Conservation (phyloP, 1,140 invertebrate genomes). For the Nasonia giraulti region DNA sequence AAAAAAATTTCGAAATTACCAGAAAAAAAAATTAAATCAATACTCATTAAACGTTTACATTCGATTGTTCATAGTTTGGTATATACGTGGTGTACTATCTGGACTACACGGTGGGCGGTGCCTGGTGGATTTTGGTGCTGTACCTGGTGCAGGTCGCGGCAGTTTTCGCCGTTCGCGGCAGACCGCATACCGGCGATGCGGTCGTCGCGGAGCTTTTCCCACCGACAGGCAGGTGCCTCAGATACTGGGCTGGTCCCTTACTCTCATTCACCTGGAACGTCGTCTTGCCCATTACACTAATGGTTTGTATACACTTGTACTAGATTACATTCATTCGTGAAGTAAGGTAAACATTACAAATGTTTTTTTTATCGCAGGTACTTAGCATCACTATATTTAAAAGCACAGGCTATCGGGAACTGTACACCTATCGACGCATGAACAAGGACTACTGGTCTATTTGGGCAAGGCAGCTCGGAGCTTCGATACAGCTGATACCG, state of each 20-base stretch:
- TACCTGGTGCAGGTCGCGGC: constrained; percentile 85
- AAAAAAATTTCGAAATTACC: too few species aligned
- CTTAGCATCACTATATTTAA: constrained; percentile 86
- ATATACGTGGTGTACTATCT: constrained; percentile 89
- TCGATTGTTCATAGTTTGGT: constrained; percentile 79
- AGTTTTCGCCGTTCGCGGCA: constrained; percentile 87
- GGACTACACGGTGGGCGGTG: constrained; percentile 86
- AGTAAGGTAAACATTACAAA: not conserved
- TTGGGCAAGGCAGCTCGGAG: constrained; percentile 86
- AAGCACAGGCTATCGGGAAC: constrained; percentile 82
- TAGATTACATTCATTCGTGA: not conserved
- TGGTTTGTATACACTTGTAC: constrained; percentile 73
- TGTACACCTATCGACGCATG: constrained; percentile 81
- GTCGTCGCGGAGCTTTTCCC: constrained; percentile 82
- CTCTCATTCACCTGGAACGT: constrained; percentile 93
- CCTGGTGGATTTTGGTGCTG: constrained; percentile 90
- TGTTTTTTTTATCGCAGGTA: constrained; percentile 73
- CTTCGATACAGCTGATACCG: constrained; percentile 84
- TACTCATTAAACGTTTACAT: too few species aligned
- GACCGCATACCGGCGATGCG: constrained; percentile 88
- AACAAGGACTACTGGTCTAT: constrained; percentile 80
- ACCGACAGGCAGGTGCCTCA: constrained; percentile 74
- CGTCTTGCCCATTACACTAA: constrained; percentile 83
- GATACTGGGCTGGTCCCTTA: constrained; percentile 80
- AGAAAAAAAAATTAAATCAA: not conserved